Evolutionary conservation across 1,140 invertebrate species (phyloP).

Genomic region (Planococcus citri): DNA sequence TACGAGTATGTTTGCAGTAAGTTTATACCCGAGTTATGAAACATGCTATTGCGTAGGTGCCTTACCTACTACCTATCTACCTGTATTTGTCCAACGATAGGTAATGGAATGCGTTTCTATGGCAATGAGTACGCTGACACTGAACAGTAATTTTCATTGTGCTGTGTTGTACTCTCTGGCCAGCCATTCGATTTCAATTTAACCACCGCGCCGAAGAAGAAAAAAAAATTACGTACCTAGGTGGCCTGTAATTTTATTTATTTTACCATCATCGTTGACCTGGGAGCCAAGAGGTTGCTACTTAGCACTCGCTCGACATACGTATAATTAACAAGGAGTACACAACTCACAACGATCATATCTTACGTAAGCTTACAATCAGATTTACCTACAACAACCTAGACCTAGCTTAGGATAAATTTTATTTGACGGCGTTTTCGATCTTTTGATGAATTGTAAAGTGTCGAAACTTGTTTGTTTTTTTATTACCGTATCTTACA

Average conservation of each 20-base stretch:
- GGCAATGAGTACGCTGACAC: not conserved
- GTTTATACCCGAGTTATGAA: not conserved
- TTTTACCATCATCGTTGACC: not conserved
- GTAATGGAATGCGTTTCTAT: conserved; percentile 1
- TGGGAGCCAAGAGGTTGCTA: not conserved
- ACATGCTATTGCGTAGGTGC: not conserved
- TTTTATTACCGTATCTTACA: not conserved
- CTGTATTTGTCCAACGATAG: not conserved
- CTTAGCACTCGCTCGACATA: no score
- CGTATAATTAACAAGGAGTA: no score
- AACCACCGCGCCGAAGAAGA: no score
- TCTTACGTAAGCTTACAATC: not conserved
- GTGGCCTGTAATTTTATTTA: not conserved
- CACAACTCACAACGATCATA: not conserved
- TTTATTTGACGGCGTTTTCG: no score
- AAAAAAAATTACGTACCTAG: not conserved
- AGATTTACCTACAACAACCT: no score
- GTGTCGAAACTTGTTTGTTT: not conserved
- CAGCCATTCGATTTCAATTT: not conserved
- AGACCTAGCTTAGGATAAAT: no score
- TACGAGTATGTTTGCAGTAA: not conserved
- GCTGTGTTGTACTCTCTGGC: not conserved
- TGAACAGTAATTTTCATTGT: not conserved
- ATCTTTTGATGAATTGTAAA: not conserved
- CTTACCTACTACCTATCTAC: no score